Evolutionary conservation across 2,797 vertebrate genomes (phyloP).

Genomic region (Malacoctenus gilli): DNA sequence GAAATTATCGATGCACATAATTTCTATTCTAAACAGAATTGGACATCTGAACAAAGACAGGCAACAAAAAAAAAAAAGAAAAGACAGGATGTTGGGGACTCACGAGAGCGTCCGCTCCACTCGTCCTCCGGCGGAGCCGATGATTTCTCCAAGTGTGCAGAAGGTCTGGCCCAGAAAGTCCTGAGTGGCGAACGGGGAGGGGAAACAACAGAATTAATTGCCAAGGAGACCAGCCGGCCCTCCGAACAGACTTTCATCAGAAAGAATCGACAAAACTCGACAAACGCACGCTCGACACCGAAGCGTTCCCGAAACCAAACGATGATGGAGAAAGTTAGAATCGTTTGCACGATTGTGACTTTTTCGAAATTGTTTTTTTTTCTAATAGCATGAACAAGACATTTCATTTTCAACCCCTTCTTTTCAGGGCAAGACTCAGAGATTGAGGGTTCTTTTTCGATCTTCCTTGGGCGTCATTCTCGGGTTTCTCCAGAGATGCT

Average conservation of each 20-base stretch:
- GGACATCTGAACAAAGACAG: slow-evolving; percentile 8
- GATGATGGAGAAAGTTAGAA: no score
- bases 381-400: no score
- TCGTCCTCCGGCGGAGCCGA: slow-evolving; percentile 90
- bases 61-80: slow-evolving; percentile 3
- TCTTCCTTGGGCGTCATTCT: no score
- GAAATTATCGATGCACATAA: slow-evolving; percentile 44
- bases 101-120: slow-evolving; percentile 91
- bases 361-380: no score
- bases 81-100: slow-evolving; percentile 69
- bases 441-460: no score
- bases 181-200: slow-evolving; percentile 61
- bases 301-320: no score
- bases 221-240: slow-evolving; percentile 2
- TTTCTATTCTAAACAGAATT: slow-evolving; percentile 23
- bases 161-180: slow-evolving; percentile 96
- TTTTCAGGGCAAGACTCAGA: no score
- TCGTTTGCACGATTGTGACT: no score
- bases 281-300: no score
- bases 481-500: no score
- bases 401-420: no score
- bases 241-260: not conserved
- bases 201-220: slow-evolving; percentile 24
- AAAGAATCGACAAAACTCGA: not conserved
- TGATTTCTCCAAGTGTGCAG: slow-evolving; percentile 95